Evolutionary conservation across 2,113 vertebrate species (phyloP).

Genomic region (Glaucomys volans): DNA sequence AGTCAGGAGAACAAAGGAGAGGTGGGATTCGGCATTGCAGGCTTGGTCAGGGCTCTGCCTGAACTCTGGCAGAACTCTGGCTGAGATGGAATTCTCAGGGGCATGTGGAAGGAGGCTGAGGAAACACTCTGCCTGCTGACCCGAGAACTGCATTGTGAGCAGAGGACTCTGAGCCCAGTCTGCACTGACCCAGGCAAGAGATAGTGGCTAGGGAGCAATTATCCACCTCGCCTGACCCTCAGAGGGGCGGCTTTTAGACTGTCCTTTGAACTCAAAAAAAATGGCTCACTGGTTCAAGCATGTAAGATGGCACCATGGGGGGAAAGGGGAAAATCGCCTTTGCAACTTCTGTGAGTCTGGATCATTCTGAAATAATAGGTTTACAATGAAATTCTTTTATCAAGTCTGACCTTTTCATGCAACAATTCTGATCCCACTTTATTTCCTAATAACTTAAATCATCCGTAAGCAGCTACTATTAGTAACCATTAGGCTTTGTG

Average conservation of each 20-base stretch:
- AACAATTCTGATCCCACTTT: not conserved
- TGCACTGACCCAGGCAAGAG: not conserved
- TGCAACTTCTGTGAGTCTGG: not conserved
- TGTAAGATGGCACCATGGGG: not conserved
- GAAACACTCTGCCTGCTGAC: not conserved
- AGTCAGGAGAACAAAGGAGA: not conserved
- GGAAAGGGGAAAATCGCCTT: not conserved
- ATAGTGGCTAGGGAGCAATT: not conserved
- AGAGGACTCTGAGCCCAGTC: not conserved
- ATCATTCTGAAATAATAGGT: conserved; percentile 19
- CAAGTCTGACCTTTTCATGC: not conserved
- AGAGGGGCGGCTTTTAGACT: not conserved
- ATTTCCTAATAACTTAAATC: conserved; percentile 56
- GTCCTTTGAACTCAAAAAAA: not conserved
- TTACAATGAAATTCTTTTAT: not conserved
- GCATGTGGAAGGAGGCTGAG: not conserved
- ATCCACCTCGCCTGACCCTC: not conserved
- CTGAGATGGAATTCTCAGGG: not conserved
- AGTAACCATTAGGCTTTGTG: conserved; percentile 31
- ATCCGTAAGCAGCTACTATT: conserved; percentile 8
- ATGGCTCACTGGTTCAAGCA: too few relatives aligned
- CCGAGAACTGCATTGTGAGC: not conserved
- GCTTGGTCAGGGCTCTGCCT: not conserved
- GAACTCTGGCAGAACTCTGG: not conserved
- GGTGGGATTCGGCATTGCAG: not conserved